Percentiles rank a stretch among this genome's conserved stretches.
phyloP scores from a whole-genome alignment of 2,888 invertebrate genomes.

The Nomada fucata region DNA sequence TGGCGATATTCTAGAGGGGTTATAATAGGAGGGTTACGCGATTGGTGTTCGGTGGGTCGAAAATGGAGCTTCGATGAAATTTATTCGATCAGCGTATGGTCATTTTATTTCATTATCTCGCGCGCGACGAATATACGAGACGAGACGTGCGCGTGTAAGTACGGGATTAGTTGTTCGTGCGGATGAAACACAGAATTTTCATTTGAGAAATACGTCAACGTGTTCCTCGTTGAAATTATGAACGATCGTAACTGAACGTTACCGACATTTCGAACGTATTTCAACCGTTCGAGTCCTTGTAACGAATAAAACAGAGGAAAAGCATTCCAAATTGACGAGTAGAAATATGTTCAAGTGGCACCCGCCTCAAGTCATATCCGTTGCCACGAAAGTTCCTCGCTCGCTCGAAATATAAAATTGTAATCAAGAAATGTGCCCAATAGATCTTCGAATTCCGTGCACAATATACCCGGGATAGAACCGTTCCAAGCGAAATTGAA shows the following conservation, averaged over 20 bases:
- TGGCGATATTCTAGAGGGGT: background rate
- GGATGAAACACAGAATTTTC: background rate
- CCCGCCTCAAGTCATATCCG: no score
- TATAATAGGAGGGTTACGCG: background rate
- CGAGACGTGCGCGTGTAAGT: no score
- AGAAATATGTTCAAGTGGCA: no score
- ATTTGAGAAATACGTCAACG: background rate
- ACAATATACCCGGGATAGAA: background rate
- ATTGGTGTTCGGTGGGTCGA: constrained; percentile 2
- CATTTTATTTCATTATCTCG: background rate
- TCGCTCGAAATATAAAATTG: background rate
- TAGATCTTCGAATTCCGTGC: background rate
- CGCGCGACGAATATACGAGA: no score
- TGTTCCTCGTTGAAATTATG: no score
- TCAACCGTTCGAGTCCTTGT: no score
- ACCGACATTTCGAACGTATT: no score
- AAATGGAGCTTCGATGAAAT: constrained; percentile 26
- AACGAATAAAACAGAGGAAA: no score
- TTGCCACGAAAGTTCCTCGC: no score
- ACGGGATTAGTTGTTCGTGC: background rate
- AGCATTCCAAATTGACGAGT: no score
- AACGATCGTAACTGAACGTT: no score
- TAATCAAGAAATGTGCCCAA: background rate
- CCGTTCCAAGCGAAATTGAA: constrained; percentile 36
- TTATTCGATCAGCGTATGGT: background rate